phyloP scores from a whole-genome alignment of 2,113 vertebrate species.

The Passer domesticus region DNA sequence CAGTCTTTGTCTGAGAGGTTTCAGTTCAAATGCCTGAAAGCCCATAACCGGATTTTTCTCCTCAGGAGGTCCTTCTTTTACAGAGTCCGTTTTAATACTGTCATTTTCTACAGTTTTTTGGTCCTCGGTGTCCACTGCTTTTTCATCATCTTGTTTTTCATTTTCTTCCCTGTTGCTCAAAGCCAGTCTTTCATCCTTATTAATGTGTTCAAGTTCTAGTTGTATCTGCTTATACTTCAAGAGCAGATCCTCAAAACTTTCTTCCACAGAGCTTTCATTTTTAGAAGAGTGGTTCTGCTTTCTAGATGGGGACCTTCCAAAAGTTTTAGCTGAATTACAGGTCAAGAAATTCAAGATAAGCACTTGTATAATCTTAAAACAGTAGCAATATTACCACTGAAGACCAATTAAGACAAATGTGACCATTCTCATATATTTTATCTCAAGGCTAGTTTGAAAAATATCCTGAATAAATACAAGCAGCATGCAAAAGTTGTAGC shows the following conservation, averaged over 20 bases:
- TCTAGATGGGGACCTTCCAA: conserved; percentile 77
- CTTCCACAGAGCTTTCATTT: conserved; percentile 82
- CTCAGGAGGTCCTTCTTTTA: conserved; percentile 67
- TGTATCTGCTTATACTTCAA: conserved; percentile 97
- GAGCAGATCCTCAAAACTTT: conserved; percentile 96
- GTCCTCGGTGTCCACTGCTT: conserved; percentile 58
- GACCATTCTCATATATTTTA: background rate
- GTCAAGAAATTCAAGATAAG: conserved; percentile 76
- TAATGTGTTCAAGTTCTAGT: conserved; percentile 93
- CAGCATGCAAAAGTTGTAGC: background rate
- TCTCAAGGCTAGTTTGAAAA: background rate
- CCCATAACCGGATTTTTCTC: conserved; percentile 82
- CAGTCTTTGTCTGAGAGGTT: conserved; percentile 91
- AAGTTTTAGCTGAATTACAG: conserved; percentile 81
- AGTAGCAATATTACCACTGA: background rate
- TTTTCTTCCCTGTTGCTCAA: conserved; percentile 77
- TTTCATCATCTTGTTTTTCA: conserved; percentile 48
- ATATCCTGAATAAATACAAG: background rate
- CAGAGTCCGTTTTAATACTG: conserved; percentile 72
- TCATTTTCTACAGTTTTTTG: conserved; percentile 63
- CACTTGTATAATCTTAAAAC: background rate
- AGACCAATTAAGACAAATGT: background rate
- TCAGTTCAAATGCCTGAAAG: conserved; percentile 96
- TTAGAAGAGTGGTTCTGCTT: conserved; percentile 79
- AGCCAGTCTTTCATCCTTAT: conserved; percentile 91